Percentiles rank a stretch among this genome's conserved stretches.
These are phyloP conservation scores for Ametastegia equiseti DNA, from an alignment of 2,888 invertebrate species.

Conservation along the genomic window DNA sequence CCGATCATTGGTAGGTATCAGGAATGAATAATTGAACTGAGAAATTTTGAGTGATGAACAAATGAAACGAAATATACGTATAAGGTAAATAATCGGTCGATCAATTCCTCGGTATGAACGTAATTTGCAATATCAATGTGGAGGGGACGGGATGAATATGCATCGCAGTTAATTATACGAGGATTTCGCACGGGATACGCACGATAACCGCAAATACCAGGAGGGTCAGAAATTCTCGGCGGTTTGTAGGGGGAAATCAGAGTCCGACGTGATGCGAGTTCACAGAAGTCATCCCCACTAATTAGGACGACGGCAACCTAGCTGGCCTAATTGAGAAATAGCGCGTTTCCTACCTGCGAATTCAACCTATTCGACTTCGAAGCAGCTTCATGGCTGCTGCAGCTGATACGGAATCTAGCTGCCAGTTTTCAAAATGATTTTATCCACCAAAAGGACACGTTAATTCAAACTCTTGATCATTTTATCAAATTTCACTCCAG, in stretches of 20 bases:
- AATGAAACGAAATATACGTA: no score
- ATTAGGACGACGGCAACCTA: constrained; percentile 17
- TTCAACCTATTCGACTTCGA: neutral
- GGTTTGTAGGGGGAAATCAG: constrained; percentile 26
- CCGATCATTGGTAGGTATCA: no score
- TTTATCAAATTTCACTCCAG: neutral
- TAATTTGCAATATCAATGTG: constrained; percentile 3
- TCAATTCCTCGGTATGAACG: neutral
- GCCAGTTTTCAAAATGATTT: neutral
- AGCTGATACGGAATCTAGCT: neutral
- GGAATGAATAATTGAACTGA: no score
- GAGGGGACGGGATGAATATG: constrained; percentile 29
- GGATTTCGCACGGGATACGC: constrained; percentile 18
- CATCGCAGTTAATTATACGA: constrained; percentile 30
- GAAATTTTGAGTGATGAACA: neutral
- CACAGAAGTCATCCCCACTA: constrained; percentile 39
- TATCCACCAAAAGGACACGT: neutral
- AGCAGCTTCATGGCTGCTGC: neutral
- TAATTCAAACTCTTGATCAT: neutral
- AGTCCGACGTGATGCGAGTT: constrained; percentile 20
- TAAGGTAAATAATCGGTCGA: constrained; percentile 11
- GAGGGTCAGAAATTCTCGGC: constrained; percentile 23
- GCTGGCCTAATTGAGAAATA: constrained; percentile 40
- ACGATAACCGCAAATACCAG: constrained; percentile 42
- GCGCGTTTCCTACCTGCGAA: neutral